Conservation (phyloP, 2,113 vertebrate genomes). For the Corvus cornix region DNA sequence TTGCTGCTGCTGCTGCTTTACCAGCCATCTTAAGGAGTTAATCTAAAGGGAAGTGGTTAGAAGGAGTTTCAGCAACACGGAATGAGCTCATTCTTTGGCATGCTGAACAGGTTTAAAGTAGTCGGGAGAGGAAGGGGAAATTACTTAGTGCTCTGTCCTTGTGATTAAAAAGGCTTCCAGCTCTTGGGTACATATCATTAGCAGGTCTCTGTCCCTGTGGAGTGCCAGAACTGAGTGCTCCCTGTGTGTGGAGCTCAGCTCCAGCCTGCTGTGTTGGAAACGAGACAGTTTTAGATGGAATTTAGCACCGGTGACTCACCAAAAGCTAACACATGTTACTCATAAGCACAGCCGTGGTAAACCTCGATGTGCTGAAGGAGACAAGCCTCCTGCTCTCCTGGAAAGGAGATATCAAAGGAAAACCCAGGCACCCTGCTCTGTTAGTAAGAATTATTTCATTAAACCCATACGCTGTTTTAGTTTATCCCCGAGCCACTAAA, state of each 20-base stretch:
- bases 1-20: neutral
- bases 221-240: neutral
- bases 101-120: neutral
- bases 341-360: neutral
- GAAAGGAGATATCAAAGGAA: neutral
- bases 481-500: neutral
- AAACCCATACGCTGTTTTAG: neutral
- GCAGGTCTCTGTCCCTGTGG: neutral
- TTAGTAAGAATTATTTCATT: neutral
- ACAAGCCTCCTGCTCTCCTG: neutral
- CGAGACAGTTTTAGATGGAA: neutral
- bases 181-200: neutral
- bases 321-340: conserved; percentile 5
- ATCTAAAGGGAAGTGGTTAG: neutral
- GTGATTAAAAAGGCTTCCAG: neutral
- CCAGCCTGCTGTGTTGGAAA: neutral
- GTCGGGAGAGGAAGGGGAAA: neutral
- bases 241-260: neutral
- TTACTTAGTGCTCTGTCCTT: neutral
- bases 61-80: neutral
- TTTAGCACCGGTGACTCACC: conserved; percentile 6
- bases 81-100: neutral
- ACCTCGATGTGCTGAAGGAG: neutral
- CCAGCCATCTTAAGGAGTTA: neutral
- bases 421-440: neutral